Conservation (phyloP, 2,113 vertebrate genomes). For the Poicephalus gulielmi region DNA sequence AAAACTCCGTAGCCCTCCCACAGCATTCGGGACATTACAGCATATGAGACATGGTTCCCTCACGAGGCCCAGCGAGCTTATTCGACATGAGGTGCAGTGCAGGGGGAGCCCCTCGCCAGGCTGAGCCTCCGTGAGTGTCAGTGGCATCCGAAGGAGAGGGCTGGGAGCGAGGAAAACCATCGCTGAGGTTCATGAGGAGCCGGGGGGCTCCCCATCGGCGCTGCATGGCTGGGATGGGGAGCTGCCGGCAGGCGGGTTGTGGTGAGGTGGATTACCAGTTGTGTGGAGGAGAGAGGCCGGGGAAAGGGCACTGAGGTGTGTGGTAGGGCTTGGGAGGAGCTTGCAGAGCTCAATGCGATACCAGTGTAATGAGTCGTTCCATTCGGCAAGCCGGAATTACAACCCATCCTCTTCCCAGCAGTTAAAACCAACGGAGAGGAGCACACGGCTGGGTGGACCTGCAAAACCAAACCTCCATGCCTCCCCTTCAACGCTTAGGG, state of each 20-base stretch:
- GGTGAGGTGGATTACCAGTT: slow-evolving; percentile 79
- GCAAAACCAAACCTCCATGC: background rate
- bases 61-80: slow-evolving; percentile 21
- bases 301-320: slow-evolving; percentile 18
- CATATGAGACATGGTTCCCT: slow-evolving; percentile 41
- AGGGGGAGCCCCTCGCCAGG: slow-evolving; percentile 57
- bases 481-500: background rate
- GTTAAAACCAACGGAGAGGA: background rate
- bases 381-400: background rate
- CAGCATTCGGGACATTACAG: slow-evolving; percentile 38
- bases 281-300: slow-evolving; percentile 58
- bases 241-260: background rate
- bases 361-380: slow-evolving; percentile 42
- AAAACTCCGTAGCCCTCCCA: slow-evolving; percentile 21
- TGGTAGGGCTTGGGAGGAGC: background rate
- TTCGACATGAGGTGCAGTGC: slow-evolving; percentile 77
- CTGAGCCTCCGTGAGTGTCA: background rate
- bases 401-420: background rate
- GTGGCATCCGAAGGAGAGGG: slow-evolving; percentile 33
- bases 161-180: slow-evolving; percentile 6
- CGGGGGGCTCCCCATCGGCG: background rate
- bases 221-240: background rate
- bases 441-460: background rate
- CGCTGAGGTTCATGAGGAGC: slow-evolving; percentile 63
- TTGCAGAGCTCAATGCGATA: background rate